Percentiles rank a stretch among this genome's conserved stretches.
Conservation (phyloP, 2,113 vertebrate species). For the Panurus biarmicus region DNA sequence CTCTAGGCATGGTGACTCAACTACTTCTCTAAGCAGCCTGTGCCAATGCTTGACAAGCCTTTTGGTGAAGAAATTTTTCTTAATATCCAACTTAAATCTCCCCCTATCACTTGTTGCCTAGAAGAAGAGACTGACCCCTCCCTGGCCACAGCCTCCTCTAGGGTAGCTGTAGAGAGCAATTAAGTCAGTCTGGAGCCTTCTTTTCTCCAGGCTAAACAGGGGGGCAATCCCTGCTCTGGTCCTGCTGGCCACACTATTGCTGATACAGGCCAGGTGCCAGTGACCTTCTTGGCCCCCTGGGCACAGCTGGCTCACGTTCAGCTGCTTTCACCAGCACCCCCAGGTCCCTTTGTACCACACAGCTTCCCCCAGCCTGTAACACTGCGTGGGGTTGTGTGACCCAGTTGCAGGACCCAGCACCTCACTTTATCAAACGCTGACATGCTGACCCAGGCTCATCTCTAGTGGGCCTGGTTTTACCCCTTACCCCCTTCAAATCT, state of each 20-base stretch:
- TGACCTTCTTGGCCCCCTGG: not conserved
- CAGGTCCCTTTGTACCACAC: accelerated
- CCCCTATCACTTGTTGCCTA: not conserved
- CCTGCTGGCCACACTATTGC: not conserved
- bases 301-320: not conserved
- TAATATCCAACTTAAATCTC: not conserved
- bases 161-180: not conserved
- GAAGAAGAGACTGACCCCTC: not conserved
- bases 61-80: not conserved
- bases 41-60: not conserved
- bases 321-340: not conserved
- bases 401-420: not conserved
- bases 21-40: not conserved
- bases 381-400: not conserved
- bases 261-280: not conserved
- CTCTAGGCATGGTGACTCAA: not conserved
- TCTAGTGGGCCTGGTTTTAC: not conserved
- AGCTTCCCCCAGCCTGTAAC: not conserved
- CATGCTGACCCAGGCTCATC: not conserved
- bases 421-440: not conserved
- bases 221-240: not conserved
- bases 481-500: not conserved
- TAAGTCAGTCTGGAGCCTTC: not conserved
- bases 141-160: not conserved
- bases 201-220: not conserved